Evolutionary conservation across 2,113 vertebrate species (phyloP).

Genomic region (Symphodus melops): DNA sequence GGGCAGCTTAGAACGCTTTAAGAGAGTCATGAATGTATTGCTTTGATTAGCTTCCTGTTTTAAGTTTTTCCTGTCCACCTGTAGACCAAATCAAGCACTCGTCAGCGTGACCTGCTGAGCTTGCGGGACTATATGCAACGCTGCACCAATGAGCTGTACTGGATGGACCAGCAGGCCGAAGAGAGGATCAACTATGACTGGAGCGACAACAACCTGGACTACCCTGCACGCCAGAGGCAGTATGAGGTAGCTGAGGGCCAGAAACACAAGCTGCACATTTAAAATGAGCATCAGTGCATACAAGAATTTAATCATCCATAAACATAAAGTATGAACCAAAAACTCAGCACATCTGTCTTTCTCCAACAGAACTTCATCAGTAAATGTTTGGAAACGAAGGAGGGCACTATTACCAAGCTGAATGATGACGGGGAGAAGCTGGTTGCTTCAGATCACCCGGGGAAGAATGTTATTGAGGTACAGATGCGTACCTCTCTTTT

Average conservation of each 20-base stretch:
- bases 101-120: slow-evolving; percentile 90
- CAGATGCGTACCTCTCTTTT: background rate
- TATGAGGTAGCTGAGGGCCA: slow-evolving; percentile 87
- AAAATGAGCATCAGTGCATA: background rate
- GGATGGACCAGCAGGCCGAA: slow-evolving; percentile 97
- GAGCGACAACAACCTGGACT: slow-evolving; percentile 95
- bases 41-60: background rate
- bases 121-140: slow-evolving; percentile 98
- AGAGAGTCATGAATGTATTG: background rate
- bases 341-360: background rate
- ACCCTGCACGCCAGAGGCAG: slow-evolving; percentile 91
- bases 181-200: slow-evolving; percentile 93
- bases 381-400: slow-evolving; percentile 94
- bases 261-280: background rate
- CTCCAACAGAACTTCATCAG: slow-evolving; percentile 91
- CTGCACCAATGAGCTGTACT: slow-evolving; percentile 98
- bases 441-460: slow-evolving; percentile 87
- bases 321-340: background rate
- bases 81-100: slow-evolving; percentile 80
- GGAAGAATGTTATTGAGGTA: slow-evolving; percentile 94
- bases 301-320: background rate
- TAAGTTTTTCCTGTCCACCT: slow-evolving; percentile 13
- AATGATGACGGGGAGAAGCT: slow-evolving; percentile 91
- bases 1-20: background rate
- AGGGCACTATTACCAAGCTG: slow-evolving; percentile 90